Conservation (phyloP, 2,113 vertebrate species). For the Calidris pugnax region DNA sequence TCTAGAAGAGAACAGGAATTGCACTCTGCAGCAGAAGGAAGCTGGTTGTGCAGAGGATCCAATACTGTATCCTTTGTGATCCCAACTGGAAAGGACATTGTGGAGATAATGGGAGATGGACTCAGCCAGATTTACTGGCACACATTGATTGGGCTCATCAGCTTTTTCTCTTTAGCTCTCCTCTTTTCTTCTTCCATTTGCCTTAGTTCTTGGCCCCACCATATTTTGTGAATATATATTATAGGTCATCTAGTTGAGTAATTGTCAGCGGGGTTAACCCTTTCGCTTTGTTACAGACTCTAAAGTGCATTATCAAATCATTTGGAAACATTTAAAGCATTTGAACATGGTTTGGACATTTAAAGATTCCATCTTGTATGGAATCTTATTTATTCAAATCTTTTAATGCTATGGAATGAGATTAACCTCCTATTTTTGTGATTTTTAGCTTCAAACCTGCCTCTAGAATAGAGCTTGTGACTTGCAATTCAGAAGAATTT, state of each 20-base stretch:
- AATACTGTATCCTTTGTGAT: conserved; percentile 51
- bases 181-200: neutral
- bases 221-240: neutral
- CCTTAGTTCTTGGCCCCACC: neutral
- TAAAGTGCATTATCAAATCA: neutral
- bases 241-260: neutral
- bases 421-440: neutral
- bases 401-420: neutral
- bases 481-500: neutral
- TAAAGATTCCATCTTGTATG: neutral
- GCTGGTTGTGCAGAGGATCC: neutral
- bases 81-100: conserved; percentile 25
- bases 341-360: too few species aligned
- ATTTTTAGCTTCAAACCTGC: neutral
- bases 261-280: neutral
- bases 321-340: neutral
- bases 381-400: neutral
- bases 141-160: neutral
- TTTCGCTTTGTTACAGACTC: neutral
- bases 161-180: neutral
- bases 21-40: conserved; percentile 25
- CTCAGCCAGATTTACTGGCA: neutral
- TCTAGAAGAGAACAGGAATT: conserved; percentile 52
- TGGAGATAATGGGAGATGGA: conserved; percentile 2
- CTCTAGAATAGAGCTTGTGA: neutral